Base-by-base conservation (phyloP, 2,888 invertebrate genomes). In the Ganaspis brasiliensis region DNA sequence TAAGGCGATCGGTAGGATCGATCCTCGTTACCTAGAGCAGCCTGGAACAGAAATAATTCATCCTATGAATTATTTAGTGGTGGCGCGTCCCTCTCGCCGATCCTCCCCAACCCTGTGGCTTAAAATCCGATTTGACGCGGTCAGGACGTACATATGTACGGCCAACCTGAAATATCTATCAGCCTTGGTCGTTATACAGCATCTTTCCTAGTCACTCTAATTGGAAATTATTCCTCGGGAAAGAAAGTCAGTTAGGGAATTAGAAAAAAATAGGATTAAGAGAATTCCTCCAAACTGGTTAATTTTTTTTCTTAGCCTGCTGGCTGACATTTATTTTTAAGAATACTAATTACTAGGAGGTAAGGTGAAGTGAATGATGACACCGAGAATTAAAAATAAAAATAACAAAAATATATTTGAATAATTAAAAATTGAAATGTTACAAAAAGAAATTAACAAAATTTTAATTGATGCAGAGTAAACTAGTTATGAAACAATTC, bases 31-130 rank as follows among this genome's bases (percentile, higher is more conserved):
- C 77, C 79, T 71, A 78, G 72, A 81, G 81, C 61, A 63, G 12
- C 79, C 72, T 75, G 82, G 73, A 79, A 84, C 73, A 56, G 86
- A 88, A 89, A 90, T 90, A 89, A 90, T 90, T 90, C 86, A 89
- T 85, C 80, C 76, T 75, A 83, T 88, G 87, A 90, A 90, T 89
- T 88, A 90, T 90, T 90, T 88, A 87, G 85, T 75, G 71, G 79
- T 72, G 82, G 82, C 57, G 82, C 70, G 19, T 40, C 61, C 37
- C 21, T 57, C 45, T 24, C 72, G 71, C 37, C 74, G 40, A 55
- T 55, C 52, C 24, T 37, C 40, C 31, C 63, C 77, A 74, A 6
- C 78, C 74, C 75, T 76, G 79, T 80, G 83, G 84, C 79, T 83
- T 83, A 83, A 84, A 87, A 87, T 87, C 84, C 87, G 85, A 87